phyloP scores from a whole-genome alignment of 1,140 invertebrate species.

The Orius insidiosus region DNA sequence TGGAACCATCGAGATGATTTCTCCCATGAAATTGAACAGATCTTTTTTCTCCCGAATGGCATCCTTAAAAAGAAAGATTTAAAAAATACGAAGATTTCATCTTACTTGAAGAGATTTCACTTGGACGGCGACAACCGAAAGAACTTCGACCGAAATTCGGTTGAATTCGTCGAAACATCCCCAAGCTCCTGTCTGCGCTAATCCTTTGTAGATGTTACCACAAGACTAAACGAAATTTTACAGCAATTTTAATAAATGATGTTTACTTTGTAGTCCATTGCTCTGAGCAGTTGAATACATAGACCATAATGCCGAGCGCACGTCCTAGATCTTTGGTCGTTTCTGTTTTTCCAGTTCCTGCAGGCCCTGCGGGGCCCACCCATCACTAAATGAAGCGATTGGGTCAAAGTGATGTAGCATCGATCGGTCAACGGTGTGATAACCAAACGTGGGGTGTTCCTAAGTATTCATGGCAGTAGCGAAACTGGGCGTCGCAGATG shows the following conservation, averaged over 20 bases:
- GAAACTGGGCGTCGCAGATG: slow-evolving; percentile 92
- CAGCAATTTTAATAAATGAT: background rate
- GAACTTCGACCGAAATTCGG: slow-evolving; percentile 86
- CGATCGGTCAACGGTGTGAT: slow-evolving; percentile 91
- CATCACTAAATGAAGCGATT: slow-evolving; percentile 88
- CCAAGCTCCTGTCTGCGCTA: slow-evolving; percentile 93
- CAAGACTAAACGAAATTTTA: slow-evolving; percentile 46
- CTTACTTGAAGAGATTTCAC: slow-evolving; percentile 63
- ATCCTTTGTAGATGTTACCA: slow-evolving; percentile 91
- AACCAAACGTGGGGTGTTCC: slow-evolving; percentile 88
- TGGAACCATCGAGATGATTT: slow-evolving; percentile 62
- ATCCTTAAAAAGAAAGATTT: slow-evolving; percentile 39
- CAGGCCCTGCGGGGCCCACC: slow-evolving; percentile 88
- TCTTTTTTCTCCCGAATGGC: slow-evolving; percentile 77
- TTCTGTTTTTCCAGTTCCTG: slow-evolving; percentile 92
- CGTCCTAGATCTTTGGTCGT: slow-evolving; percentile 92
- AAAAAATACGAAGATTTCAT: background rate
- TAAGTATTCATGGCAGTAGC: slow-evolving; percentile 85
- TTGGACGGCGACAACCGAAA: slow-evolving; percentile 93
- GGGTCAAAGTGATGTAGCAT: slow-evolving; percentile 92
- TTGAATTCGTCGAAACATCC: slow-evolving; percentile 98
- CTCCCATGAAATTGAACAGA: slow-evolving; percentile 86
- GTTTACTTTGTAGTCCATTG: slow-evolving; percentile 89
- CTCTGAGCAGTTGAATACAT: slow-evolving; percentile 95
- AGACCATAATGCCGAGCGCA: slow-evolving; percentile 92